Percentiles rank a stretch among this genome's conserved stretches.
Conservation (phyloP, 2,888 invertebrate genomes). For the Odontocolon sp. region DNA sequence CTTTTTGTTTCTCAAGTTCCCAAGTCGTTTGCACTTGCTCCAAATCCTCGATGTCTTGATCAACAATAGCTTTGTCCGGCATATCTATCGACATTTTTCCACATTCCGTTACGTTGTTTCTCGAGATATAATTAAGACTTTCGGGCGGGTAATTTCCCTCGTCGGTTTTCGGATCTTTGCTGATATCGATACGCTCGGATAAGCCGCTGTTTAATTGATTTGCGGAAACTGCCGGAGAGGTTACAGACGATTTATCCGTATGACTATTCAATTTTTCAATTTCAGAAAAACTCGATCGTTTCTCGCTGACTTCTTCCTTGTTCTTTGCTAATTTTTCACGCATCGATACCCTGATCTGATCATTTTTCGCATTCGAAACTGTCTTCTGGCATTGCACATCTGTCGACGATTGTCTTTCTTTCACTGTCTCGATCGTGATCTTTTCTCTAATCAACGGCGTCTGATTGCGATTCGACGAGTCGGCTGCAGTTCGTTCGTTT, state of each 20-base stretch:
- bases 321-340: slow-evolving; percentile 74
- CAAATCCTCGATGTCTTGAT: slow-evolving; percentile 44
- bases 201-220: slow-evolving; percentile 62
- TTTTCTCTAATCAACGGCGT: slow-evolving; percentile 62
- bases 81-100: slow-evolving; percentile 52
- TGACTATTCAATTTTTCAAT: slow-evolving; percentile 66
- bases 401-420: slow-evolving; percentile 61
- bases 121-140: slow-evolving; percentile 51
- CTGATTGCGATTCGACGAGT: slow-evolving; percentile 61
- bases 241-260: slow-evolving; percentile 19
- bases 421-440: slow-evolving; percentile 62
- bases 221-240: slow-evolving; percentile 46
- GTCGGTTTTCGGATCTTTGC: slow-evolving; percentile 57
- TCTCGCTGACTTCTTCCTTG: slow-evolving; percentile 73
- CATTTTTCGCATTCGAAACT: slow-evolving; percentile 75
- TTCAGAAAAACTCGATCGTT: slow-evolving; percentile 73
- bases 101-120: slow-evolving; percentile 47
- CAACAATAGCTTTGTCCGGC: slow-evolving; percentile 51
- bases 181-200: slow-evolving; percentile 55
- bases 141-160: slow-evolving; percentile 52
- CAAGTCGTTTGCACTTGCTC: slow-evolving; percentile 73
- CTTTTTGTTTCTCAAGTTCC: slow-evolving; percentile 78
- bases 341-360: slow-evolving; percentile 75
- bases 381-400: slow-evolving; percentile 69
- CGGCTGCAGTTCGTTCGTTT: too few relatives aligned